phyloP scores from a whole-genome alignment of 2,888 invertebrate genomes.

The Calliphora vomitoria region DNA sequence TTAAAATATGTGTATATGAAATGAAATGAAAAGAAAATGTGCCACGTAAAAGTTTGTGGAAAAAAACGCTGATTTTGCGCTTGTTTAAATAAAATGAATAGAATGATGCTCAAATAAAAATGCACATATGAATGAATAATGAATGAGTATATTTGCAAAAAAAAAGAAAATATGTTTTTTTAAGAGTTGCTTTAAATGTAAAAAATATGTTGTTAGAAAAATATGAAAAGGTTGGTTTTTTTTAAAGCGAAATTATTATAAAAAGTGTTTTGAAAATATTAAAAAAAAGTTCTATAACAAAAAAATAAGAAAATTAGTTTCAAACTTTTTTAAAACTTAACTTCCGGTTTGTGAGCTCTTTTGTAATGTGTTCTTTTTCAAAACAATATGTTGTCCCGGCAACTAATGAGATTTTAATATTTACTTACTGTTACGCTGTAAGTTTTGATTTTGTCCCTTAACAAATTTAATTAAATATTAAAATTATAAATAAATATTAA shows the following conservation, averaged over 20 bases:
- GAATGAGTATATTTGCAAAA: neutral
- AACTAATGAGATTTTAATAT: conserved; percentile 44
- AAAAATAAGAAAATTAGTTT: neutral
- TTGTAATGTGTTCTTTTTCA: neutral
- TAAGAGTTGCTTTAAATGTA: neutral
- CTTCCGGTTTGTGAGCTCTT: neutral
- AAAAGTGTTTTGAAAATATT: neutral
- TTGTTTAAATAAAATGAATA: conserved; percentile 62
- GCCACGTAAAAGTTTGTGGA: neutral
- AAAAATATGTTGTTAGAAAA: neutral
- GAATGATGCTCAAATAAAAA: conserved; percentile 42
- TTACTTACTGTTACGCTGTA: neutral
- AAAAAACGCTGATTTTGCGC: conserved; percentile 54
- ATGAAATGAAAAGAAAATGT: neutral
- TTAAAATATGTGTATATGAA: neutral
- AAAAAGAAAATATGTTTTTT: neutral
- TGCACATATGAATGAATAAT: conserved; percentile 22
- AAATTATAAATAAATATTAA: conserved; percentile 24
- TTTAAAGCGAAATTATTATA: too few species aligned
- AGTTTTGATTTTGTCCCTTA: too few species aligned
- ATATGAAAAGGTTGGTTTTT: neutral
- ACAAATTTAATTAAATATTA: conserved; percentile 32
- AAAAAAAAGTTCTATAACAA: neutral
- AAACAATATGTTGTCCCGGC: conserved; percentile 27
- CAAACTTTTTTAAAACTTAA: conserved; percentile 7